phyloP scores from a whole-genome alignment of 2,888 invertebrate species.

The Phoenoteleia sp. region DNA sequence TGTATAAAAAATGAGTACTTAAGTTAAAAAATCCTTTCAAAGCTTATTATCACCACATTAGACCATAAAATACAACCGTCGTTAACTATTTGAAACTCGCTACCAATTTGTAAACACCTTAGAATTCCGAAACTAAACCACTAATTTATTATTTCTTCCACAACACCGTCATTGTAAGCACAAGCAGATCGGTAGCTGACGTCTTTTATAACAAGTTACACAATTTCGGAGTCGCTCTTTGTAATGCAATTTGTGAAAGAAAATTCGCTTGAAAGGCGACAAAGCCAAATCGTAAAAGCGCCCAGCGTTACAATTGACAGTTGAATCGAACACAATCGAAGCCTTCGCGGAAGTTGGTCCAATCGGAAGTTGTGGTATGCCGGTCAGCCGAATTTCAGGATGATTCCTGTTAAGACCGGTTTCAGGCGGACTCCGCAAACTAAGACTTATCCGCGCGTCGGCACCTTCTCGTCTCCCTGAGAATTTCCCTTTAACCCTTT shows the following conservation, averaged over 20 bases:
- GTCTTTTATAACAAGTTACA: conserved; percentile 38
- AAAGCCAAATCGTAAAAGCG: conserved; percentile 47
- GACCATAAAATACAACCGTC: conserved; percentile 5
- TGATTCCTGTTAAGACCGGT: conserved; percentile 42
- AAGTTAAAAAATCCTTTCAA: neutral
- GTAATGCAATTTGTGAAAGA: conserved; percentile 25
- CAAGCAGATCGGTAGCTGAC: conserved; percentile 19
- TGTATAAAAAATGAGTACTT: too few relatives aligned
- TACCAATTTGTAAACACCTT: conserved; percentile 13
- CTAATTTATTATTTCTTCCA: conserved; percentile 26
- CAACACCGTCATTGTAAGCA: neutral
- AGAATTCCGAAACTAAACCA: neutral
- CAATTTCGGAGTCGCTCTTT: conserved; percentile 11
- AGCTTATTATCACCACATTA: neutral
- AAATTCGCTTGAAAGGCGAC: conserved; percentile 50
- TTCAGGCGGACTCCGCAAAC: conserved; percentile 44
- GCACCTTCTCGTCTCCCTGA: conserved; percentile 75
- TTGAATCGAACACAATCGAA: conserved; percentile 22
- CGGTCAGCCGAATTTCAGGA: conserved; percentile 38
- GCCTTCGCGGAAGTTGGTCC: conserved; percentile 56
- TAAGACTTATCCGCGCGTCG: conserved; percentile 52
- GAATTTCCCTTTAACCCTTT: conserved; percentile 80
- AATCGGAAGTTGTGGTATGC: conserved; percentile 65
- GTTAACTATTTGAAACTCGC: neutral
- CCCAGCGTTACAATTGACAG: conserved; percentile 47